Evolutionary conservation across 2,113 vertebrate genomes (phyloP).

Genomic region (Sula dactylatra): DNA sequence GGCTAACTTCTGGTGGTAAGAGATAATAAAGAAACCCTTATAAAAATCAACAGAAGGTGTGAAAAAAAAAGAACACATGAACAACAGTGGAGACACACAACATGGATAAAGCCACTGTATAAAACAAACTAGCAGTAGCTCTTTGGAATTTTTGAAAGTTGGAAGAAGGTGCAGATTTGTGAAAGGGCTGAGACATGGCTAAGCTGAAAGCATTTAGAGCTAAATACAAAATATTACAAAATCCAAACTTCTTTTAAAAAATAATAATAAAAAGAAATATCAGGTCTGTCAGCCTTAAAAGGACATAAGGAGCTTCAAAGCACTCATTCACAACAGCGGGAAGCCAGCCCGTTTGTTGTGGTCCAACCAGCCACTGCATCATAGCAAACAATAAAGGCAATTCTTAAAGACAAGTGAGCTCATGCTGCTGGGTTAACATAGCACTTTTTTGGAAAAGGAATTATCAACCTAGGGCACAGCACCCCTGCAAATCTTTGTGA

Average conservation of each 20-base stretch:
- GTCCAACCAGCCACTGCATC: background rate
- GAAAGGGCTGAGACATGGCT: background rate
- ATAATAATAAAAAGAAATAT: background rate
- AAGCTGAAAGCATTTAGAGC: background rate
- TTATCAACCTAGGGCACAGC: background rate
- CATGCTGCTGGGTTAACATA: background rate
- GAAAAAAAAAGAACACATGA: background rate
- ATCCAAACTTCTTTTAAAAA: background rate
- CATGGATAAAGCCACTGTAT: background rate
- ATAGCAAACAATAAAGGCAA: background rate
- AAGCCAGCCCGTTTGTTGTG: background rate
- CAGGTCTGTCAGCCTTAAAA: background rate
- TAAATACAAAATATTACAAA: background rate
- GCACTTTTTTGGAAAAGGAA: background rate
- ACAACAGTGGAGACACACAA: background rate
- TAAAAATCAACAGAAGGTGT: background rate
- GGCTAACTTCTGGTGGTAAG: background rate
- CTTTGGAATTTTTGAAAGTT: background rate
- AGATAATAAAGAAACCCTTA: background rate
- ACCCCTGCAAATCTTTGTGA: background rate
- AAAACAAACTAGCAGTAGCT: background rate
- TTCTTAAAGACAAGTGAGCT: background rate
- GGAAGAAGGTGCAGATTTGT: background rate
- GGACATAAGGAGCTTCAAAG: background rate
- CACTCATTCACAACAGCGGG: background rate